phyloP scores from a whole-genome alignment of 1,140 invertebrate species.

The Trichoplusia ni region DNA sequence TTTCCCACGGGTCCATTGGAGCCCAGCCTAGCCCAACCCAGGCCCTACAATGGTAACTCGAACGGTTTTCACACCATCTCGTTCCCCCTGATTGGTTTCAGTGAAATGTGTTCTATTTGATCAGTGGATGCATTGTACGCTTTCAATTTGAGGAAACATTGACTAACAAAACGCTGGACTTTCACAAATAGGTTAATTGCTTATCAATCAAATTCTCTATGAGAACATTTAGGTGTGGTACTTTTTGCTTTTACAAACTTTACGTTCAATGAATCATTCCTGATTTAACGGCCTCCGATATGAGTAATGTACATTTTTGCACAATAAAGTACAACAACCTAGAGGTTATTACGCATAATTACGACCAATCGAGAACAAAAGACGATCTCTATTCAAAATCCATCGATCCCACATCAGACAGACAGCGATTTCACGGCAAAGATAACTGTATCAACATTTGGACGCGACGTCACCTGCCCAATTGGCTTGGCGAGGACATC shows the following conservation, averaged over 20 bases:
- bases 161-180: slow-evolving; percentile 20
- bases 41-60: slow-evolving; percentile 50
- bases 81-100: slow-evolving; percentile 55
- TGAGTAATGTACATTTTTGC: too few relatives aligned
- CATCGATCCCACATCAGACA: slow-evolving; percentile 39
- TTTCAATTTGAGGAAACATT: slow-evolving; percentile 50
- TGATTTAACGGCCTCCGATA: background rate
- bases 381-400: slow-evolving; percentile 19
- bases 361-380: slow-evolving; percentile 20
- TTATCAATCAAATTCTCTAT: background rate
- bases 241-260: background rate
- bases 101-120: slow-evolving; percentile 57
- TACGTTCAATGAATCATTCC: too few relatives aligned
- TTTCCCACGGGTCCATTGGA: slow-evolving; percentile 72
- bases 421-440: slow-evolving; percentile 57
- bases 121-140: slow-evolving; percentile 48
- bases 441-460: slow-evolving; percentile 72
- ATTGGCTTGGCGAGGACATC: slow-evolving; percentile 70
- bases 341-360: slow-evolving; percentile 19
- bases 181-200: slow-evolving; percentile 36
- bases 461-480: slow-evolving; percentile 61
- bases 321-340: too few relatives aligned
- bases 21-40: slow-evolving; percentile 53
- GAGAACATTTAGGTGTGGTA: background rate
- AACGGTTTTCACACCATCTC: slow-evolving; percentile 69